Conservation (phyloP, 1,140 invertebrate genomes). For the Papilio aristodemus region DNA sequence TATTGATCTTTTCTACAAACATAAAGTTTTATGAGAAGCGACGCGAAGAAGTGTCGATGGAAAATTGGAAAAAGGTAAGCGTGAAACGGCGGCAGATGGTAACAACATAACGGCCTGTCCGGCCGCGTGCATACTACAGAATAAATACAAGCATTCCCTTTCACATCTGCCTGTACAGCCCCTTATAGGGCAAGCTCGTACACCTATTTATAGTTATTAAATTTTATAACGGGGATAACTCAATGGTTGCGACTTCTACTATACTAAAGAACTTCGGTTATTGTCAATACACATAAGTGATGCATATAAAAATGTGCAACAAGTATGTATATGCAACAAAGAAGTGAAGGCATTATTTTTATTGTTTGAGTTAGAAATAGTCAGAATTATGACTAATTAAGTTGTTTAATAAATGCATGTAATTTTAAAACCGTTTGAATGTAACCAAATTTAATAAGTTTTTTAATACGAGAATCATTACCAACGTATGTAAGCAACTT, state of each 20-base stretch:
- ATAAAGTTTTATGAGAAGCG: conserved; percentile 67
- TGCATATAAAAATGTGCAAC: too few species aligned
- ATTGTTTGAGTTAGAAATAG: too few species aligned
- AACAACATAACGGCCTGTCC: conserved; percentile 49
- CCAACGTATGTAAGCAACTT: background rate
- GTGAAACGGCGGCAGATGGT: conserved; percentile 75
- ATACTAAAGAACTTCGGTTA: too few species aligned
- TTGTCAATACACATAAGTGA: too few species aligned
- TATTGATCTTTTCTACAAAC: conserved; percentile 61
- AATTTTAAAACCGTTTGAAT: background rate
- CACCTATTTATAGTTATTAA: conserved; percentile 19
- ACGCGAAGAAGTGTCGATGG: conserved; percentile 61
- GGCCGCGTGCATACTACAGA: conserved; percentile 43
- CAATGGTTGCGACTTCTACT: too few species aligned
- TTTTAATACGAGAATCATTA: background rate
- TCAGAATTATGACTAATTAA: too few species aligned
- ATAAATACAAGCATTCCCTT: conserved; percentile 49
- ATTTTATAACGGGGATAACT: background rate
- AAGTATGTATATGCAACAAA: too few species aligned
- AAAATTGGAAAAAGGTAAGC: conserved; percentile 73
- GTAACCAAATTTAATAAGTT: background rate
- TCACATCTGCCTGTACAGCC: conserved; percentile 39
- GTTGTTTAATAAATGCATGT: too few species aligned
- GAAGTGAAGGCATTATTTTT: too few species aligned
- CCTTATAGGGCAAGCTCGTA: conserved; percentile 14